Evolutionary conservation across 2,113 vertebrate genomes (phyloP).

Genomic region (Erinaceus europaeus): DNA sequence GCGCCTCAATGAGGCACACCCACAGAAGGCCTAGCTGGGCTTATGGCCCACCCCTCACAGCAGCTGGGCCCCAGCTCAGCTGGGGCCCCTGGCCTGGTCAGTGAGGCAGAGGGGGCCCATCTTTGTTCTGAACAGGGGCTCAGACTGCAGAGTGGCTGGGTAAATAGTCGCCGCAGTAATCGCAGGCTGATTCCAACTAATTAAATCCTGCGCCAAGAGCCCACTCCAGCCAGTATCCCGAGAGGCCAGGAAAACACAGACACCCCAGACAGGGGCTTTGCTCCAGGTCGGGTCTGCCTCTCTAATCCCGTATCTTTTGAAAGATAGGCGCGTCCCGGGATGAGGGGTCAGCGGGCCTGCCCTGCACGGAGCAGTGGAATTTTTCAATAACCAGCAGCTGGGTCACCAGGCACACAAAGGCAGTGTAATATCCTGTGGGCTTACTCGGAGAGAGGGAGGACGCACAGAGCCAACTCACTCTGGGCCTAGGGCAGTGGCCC

Average conservation of each 20-base stretch:
- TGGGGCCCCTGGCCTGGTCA: slow-evolving; percentile 66
- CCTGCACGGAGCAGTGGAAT: slow-evolving; percentile 95
- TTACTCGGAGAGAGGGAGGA: slow-evolving; percentile 71
- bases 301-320: slow-evolving; percentile 98
- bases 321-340: slow-evolving; percentile 93
- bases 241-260: slow-evolving; percentile 86
- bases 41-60: neutral
- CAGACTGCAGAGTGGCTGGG: slow-evolving; percentile 91
- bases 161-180: slow-evolving; percentile 95
- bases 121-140: slow-evolving; percentile 86
- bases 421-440: slow-evolving; percentile 94
- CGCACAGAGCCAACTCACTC: slow-evolving; percentile 48
- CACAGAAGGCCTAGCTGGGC: slow-evolving; percentile 30
- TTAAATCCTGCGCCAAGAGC: slow-evolving; percentile 98
- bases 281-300: slow-evolving; percentile 88
- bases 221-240: slow-evolving; percentile 88
- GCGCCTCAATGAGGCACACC: slow-evolving; percentile 52
- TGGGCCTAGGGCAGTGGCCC: slow-evolving; percentile 20
- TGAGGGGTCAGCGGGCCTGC: slow-evolving; percentile 90
- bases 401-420: slow-evolving; percentile 96
- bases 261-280: slow-evolving; percentile 85
- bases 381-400: slow-evolving; percentile 99
- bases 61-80: slow-evolving; percentile 68
- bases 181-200: slow-evolving; percentile 93
- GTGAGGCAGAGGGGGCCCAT: slow-evolving; percentile 68